Conservation (phyloP, 2,797 vertebrate species). For the Semaprochilodus insignis region DNA sequence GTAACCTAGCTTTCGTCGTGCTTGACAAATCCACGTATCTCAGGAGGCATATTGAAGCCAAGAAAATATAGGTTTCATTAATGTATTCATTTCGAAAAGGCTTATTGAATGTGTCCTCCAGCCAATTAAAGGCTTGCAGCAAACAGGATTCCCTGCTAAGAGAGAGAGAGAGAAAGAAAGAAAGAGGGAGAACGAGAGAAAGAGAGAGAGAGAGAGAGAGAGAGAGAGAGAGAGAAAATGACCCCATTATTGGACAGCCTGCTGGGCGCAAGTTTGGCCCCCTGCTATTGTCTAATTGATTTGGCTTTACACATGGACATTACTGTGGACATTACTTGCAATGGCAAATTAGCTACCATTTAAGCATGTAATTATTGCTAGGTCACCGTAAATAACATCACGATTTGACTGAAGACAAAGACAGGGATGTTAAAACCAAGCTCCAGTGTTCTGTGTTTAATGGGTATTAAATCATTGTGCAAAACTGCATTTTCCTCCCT, state of each 20-base stretch:
- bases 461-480: background rate
- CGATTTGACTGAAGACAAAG: conserved; percentile 2
- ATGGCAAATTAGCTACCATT: conserved; percentile 34
- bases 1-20: background rate
- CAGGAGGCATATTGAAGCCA: background rate
- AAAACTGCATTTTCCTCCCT: too few relatives aligned
- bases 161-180: background rate
- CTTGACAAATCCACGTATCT: background rate
- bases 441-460: background rate
- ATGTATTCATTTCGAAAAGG: background rate
- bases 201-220: background rate
- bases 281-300: conserved; percentile 45
- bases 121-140: background rate
- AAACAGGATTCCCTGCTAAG: background rate
- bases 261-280: conserved; percentile 33
- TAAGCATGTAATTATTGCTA: conserved; percentile 34
- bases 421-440: background rate
- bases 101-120: background rate
- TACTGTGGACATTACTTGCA: conserved; percentile 41
- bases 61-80: background rate
- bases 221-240: conserved; percentile 1
- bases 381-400: conserved; percentile 30
- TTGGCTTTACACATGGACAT: conserved; percentile 33
- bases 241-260: conserved; percentile 40
- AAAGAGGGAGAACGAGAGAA: background rate